Evolutionary conservation across 1,140 invertebrate species (phyloP), one percentile per base, ranked within the genome.

Genomic region (Drosophila ogumai): DNA sequence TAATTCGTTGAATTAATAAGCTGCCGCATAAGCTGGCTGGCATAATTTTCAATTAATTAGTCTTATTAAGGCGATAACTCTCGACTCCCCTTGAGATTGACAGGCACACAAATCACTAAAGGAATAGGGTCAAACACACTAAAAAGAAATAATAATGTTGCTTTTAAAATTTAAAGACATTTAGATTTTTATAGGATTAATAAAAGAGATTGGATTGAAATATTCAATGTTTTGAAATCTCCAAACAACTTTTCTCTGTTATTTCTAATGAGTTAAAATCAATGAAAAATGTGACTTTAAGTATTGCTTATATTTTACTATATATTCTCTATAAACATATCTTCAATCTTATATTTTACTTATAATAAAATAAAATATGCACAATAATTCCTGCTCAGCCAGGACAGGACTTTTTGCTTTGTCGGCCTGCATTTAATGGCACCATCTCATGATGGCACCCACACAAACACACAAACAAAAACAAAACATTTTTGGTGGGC

Each of bases 31-130:
- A n/a, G 15, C 34, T 43, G 44, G 44, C 25, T 43, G 44, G 40
- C 25, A 59, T 79, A 55, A 64, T 56, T 79, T 80, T 65, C 49
- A 60, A 74, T 79, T 60, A 56, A 57, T 56, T 68, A 52, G 25
- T 4, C 43, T 12, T 38, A 75, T 49, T 65, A 65, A 25, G 73
- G 15, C 10, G 10, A 44, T 32, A 44, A 15, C 6, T 54, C 10
- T 15, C 7, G 6, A 9, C 34, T 67, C 36, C 31, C 44, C n/a
- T 28, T 36, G 40, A 44, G 57, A 61, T 38, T 47, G n/a, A 22
- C 36, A 66, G 36, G 1, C 9, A 46, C 7, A 60, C n/a, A 55
- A 34, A 60, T 41, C 28, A 66, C 4, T 8, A 19, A 10, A 12
- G 22, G 6, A n/a, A 32, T 9, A 22, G 19, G n/a, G 54, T 19